Conservation (phyloP, 2,113 vertebrate species). For the Danio rerio region DNA sequence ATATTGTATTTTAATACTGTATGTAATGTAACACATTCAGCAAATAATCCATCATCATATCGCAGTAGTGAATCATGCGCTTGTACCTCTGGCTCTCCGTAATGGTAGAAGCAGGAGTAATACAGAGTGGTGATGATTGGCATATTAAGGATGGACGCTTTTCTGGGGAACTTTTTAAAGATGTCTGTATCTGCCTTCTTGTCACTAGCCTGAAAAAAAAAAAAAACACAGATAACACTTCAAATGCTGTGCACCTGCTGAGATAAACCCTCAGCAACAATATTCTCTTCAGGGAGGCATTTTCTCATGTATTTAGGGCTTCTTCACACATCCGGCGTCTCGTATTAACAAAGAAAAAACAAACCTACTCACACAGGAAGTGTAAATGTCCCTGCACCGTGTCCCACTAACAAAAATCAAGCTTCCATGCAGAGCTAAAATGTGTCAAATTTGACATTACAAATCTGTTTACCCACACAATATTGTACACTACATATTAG, state of each 20-base stretch:
- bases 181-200: constrained; percentile 83
- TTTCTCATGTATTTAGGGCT: background rate
- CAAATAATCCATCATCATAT: background rate
- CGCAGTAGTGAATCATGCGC: background rate
- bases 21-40: background rate
- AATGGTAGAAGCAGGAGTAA: constrained; percentile 97
- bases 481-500: background rate
- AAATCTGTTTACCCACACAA: background rate
- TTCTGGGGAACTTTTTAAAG: constrained; percentile 90
- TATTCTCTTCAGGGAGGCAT: background rate
- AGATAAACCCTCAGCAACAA: background rate
- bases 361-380: background rate
- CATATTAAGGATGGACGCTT: constrained; percentile 93
- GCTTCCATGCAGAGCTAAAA: no score
- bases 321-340: background rate
- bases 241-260: background rate
- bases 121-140: constrained; percentile 93
- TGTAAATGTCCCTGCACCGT: background rate
- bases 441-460: background rate
- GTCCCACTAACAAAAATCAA: background rate
- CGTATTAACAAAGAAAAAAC: background rate
- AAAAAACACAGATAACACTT: constrained; percentile 20
- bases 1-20: background rate
- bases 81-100: constrained; percentile 84
- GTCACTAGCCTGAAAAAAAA: constrained; percentile 80